Base-by-base conservation (phyloP, 1,140 invertebrate species). In the Hetaerina americana region DNA sequence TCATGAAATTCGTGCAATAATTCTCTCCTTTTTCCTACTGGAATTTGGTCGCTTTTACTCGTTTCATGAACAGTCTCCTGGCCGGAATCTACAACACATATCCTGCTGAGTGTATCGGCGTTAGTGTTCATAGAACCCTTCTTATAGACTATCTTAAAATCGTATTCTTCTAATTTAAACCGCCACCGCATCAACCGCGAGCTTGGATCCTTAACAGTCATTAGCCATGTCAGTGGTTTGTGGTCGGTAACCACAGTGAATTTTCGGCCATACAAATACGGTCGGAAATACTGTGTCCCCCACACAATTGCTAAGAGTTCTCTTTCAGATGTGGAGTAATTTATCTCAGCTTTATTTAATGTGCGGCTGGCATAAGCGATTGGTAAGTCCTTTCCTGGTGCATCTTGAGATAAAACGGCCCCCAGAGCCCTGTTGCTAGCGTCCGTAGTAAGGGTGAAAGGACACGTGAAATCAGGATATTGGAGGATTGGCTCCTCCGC, bases 211-310 rank as follows among this genome's bases (percentile, higher is more conserved):
- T 84, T 85, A 0, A 83, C 71, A 12, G 78, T 80, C 29, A 80
- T 78, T 1, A 86, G 73, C 80, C 81, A 86, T 28, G 73, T 76
- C 24, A 87, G 73, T 0, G 82, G 80, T 73, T 78, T 77, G 74
- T 87, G 82, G 73, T 88, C 85, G 0, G 83, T 86, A 12, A 81
- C 70, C 0, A 87, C 77, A 25, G 74, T 81, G 73, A 86, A 87
- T 69, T 82, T 78, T 29, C 70, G 77, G 22, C 81, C 81, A 71
- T 80, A 81, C 2, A 87, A 70, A 76, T 84, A 86, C 26, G 79
- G 78, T 71, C 79, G 71, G 72, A 85, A 85, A 31, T 84, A 77
- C 68, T 82, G 75, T 0, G 82, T 75, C 0, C 78, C 78, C 77
- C 78, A 82, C 0, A 86, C 75, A 6, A 82, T 79, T 1, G 79